Evolutionary conservation across 1,140 invertebrate species (phyloP).

Genomic region (Homalodisca vitripennis): DNA sequence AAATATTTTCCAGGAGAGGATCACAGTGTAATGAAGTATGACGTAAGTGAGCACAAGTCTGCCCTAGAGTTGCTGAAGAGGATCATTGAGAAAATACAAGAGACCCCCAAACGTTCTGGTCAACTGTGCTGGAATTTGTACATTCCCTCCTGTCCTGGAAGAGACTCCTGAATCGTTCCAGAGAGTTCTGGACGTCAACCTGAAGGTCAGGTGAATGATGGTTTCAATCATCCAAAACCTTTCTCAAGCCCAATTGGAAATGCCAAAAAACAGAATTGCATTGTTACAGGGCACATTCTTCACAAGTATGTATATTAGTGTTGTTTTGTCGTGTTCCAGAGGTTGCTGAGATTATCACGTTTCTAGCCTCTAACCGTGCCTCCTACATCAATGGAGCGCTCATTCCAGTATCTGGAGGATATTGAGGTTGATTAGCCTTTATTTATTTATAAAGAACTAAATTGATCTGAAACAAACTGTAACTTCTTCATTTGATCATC

Average conservation of each 20-base stretch:
- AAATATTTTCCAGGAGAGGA: background rate
- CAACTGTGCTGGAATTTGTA: conserved; percentile 17
- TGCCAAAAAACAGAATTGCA: too few species aligned
- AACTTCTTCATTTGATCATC: too few species aligned
- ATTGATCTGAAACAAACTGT: too few species aligned
- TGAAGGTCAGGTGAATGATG: too few species aligned
- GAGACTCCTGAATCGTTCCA: conserved; percentile 6
- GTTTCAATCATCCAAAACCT: too few species aligned
- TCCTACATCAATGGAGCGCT: conserved; percentile 5
- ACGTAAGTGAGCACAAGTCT: background rate
- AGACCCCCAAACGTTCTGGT: conserved; percentile 7
- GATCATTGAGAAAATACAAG: background rate
- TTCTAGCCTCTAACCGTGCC: background rate
- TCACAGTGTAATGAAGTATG: background rate
- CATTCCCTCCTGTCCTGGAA: background rate
- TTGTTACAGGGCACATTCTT: background rate
- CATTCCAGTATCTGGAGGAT: background rate
- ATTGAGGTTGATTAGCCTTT: too few species aligned
- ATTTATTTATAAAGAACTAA: too few species aligned
- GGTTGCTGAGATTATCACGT: background rate
- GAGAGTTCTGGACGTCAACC: conserved; percentile 3
- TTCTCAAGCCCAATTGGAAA: too few species aligned
- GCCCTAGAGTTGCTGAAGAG: background rate
- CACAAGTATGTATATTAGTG: background rate
- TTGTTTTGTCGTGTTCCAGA: background rate